phyloP scores from a whole-genome alignment of 2,113 vertebrate species.

The Cavia porcellus region DNA sequence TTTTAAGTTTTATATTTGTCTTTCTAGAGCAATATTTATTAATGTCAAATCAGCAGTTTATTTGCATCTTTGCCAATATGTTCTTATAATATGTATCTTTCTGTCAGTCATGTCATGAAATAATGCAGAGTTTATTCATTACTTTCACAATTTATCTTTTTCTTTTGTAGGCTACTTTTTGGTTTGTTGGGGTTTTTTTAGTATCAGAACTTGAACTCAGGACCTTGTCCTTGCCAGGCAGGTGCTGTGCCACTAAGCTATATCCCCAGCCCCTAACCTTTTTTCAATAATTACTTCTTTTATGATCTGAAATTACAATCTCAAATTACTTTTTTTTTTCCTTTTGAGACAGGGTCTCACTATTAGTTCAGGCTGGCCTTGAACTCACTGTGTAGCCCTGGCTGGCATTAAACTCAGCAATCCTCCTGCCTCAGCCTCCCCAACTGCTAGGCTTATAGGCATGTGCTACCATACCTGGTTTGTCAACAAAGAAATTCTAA shows the following conservation, averaged over 20 bases:
- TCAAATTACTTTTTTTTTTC: background rate
- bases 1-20: background rate
- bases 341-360: too few relatives aligned
- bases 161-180: too few relatives aligned
- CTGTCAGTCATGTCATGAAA: background rate
- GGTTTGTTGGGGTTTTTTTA: too few relatives aligned
- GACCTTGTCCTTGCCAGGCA: too few relatives aligned
- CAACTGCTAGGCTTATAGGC: too few relatives aligned
- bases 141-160: conserved; percentile 17
- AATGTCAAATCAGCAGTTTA: background rate
- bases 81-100: background rate
- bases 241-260: too few relatives aligned
- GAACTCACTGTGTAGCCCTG: too few relatives aligned
- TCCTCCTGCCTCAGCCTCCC: too few relatives aligned
- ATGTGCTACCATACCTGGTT: background rate
- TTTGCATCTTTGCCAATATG: background rate
- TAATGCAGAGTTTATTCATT: background rate
- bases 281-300: background rate
- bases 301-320: conserved; percentile 41
- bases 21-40: background rate
- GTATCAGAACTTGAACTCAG: too few relatives aligned
- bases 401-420: too few relatives aligned
- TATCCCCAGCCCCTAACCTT: background rate
- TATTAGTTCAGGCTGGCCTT: too few relatives aligned
- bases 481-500: background rate